Base-by-base conservation (phyloP, 2,797 vertebrate genomes). In the Myotis vivesi region DNA sequence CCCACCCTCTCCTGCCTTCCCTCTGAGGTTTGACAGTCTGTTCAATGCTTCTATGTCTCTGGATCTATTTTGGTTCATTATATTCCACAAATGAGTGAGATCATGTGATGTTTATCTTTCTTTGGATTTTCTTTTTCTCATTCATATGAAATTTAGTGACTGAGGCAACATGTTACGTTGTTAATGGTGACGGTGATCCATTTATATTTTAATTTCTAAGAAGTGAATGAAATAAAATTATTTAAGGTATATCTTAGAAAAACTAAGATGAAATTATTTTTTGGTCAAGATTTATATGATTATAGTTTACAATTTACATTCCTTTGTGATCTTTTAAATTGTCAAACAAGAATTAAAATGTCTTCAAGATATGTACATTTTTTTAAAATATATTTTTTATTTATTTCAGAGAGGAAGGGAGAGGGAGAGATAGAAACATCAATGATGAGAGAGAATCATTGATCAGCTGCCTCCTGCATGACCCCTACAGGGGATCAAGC, bases 191-290 rank as follows among this genome's bases (percentile, higher is more conserved):
- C 38, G 57, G 33, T 83, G 33, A 83, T 69, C 59, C 11, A 22
- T 91, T 89, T 86, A 59, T 3, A 49, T 46, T 94, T 84, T 51
- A 72, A 57, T 89, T 94, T 89, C 25, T 87, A 89, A 92, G 62
- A 93, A 95, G 71, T 73, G 51, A 94, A 44, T 94, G 51, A 81
- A 90, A 77, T 72, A 33, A 72, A 93, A 36, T 94, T 62, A 84
- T 82, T 11, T 62, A 76, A 80, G 68, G 20, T 66, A 1, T 89
- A 9, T 46, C 38, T 92, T 92, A 75, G 59, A 87, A 92, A 94
- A 92, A 55, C 55, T 76, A 66, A 87, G 28, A 17, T 82, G 38
- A 57, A 59, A 33, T 33, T 81, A 16, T 91, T 95, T 94, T 82
- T 13, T 90, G 16, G 3, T 91, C 44, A 10, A 75, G 28, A 73